A percentile compares a stretch with the other conserved stretches of the same genome.
phyloP scores from a whole-genome alignment of 2,888 invertebrate species.

The Galerucella calmariensis region DNA sequence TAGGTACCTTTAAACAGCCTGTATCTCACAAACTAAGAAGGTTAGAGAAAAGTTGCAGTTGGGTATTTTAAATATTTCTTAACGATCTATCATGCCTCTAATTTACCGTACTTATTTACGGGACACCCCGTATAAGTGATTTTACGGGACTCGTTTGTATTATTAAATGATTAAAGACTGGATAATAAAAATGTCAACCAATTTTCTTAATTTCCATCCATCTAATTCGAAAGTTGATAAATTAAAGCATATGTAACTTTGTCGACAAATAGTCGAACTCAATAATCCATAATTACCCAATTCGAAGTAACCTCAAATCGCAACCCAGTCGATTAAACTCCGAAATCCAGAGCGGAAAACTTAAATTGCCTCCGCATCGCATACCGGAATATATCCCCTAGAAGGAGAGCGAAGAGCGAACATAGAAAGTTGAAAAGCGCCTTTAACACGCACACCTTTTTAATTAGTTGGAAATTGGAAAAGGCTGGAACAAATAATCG shows the following conservation, averaged over 20 bases:
- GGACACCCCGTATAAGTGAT: too few relatives aligned
- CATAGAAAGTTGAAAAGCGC: conserved; percentile 28
- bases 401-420: neutral
- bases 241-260: neutral
- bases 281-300: conserved; percentile 25
- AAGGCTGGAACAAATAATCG: conserved; percentile 50
- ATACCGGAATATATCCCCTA: conserved; percentile 2
- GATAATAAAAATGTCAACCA: neutral
- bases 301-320: conserved; percentile 20
- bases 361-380: conserved; percentile 26
- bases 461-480: conserved; percentile 48
- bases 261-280: neutral
- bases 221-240: neutral
- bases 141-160: too few relatives aligned
- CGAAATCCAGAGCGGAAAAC: conserved; percentile 30
- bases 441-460: conserved; percentile 45
- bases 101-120: too few relatives aligned
- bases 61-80: too few relatives aligned
- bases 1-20: too few relatives aligned
- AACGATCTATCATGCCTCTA: too few relatives aligned
- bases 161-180: too few relatives aligned
- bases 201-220: neutral
- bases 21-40: too few relatives aligned
- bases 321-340: conserved; percentile 25
- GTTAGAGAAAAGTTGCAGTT: too few relatives aligned